phyloP scores from a whole-genome alignment of 2,888 invertebrate species.

The Campaea margaritaria region DNA sequence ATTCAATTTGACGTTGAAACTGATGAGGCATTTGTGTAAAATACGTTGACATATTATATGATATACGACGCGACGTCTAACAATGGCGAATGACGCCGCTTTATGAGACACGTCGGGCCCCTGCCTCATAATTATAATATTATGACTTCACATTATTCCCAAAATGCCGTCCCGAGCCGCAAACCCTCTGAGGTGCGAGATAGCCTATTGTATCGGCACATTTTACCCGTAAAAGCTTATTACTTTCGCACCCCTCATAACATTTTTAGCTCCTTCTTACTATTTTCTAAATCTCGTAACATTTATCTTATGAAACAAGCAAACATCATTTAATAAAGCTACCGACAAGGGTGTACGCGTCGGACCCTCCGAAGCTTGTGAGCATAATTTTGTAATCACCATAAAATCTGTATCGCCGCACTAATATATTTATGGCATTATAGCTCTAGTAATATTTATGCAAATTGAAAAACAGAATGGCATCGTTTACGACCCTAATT shows the following conservation, averaged over 20 bases:
- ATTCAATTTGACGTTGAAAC: conserved; percentile 45
- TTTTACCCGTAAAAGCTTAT: conserved; percentile 53
- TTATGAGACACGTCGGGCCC: conserved; percentile 60
- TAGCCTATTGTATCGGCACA: conserved; percentile 54
- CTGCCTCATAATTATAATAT: conserved; percentile 73
- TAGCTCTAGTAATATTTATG: conserved; percentile 83
- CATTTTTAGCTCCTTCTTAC: conserved; percentile 40
- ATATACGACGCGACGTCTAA: conserved; percentile 65
- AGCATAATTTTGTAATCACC: conserved; percentile 82
- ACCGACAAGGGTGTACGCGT: conserved; percentile 47
- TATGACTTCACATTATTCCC: conserved; percentile 80
- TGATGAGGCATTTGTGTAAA: conserved; percentile 63
- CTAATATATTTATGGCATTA: conserved; percentile 84
- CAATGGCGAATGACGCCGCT: conserved; percentile 75
- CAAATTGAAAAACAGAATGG: conserved; percentile 84
- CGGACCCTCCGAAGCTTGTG: conserved; percentile 62
- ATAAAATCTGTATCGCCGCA: conserved; percentile 84
- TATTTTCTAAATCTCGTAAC: conserved; percentile 46
- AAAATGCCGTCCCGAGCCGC: conserved; percentile 50
- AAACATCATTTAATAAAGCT: conserved; percentile 43
- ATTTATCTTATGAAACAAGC: conserved; percentile 43
- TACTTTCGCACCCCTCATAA: conserved; percentile 47
- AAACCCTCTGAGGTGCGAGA: conserved; percentile 54
- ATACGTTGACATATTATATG: conserved; percentile 61
- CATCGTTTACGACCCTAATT: conserved; percentile 80